Conservation (phyloP, 2,888 invertebrate species). For the Agonopterix arenella region DNA sequence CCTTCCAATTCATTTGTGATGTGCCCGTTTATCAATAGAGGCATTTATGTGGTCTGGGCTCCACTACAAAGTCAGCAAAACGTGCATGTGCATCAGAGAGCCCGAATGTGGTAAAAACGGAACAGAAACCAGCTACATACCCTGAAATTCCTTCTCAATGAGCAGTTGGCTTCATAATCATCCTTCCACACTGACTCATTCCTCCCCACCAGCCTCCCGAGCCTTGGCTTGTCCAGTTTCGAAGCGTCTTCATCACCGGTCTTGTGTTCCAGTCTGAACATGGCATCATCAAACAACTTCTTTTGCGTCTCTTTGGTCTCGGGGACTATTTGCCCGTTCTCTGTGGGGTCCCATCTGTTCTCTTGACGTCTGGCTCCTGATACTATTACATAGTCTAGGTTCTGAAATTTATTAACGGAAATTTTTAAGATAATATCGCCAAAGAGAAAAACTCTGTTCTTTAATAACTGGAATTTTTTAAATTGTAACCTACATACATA, state of each 20-base stretch:
- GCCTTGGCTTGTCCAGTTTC: conserved; percentile 81
- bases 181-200: conserved; percentile 93
- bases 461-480: no score
- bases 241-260: conserved; percentile 85
- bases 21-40: no score
- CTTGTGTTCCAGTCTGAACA: conserved; percentile 98
- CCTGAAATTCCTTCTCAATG: conserved; percentile 89
- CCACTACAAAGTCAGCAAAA: no score
- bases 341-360: conserved; percentile 97
- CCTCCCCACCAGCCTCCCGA: conserved; percentile 85
- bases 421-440: no score
- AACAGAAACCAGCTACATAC: conserved; percentile 64
- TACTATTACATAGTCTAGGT: conserved; percentile 96
- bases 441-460: no score
- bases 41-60: no score
- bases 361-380: conserved; percentile 97
- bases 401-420: conserved; percentile 75
- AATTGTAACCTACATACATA: no score
- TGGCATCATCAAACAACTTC: conserved; percentile 94
- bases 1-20: no score
- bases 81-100: no score
- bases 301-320: conserved; percentile 95
- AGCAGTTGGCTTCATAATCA: conserved; percentile 93
- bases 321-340: conserved; percentile 95
- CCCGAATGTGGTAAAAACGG: no score